Evolutionary conservation across 2,797 vertebrate species (phyloP).

Genomic region (Chelonia mydas): DNA sequence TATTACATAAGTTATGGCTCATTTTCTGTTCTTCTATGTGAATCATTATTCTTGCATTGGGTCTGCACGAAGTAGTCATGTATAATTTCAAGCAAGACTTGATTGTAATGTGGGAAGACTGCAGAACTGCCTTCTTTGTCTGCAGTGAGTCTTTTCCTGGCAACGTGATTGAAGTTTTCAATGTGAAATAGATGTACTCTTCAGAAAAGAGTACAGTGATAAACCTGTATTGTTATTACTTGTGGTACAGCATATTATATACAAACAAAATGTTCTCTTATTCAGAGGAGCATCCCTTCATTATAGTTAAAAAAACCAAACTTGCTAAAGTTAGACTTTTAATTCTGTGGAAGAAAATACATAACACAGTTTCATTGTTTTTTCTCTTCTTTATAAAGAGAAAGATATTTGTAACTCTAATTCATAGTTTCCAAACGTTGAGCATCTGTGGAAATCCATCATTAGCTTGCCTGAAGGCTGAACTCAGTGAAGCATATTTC

Average conservation of each 20-base stretch:
- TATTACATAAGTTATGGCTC: conserved; percentile 21
- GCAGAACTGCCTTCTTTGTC: not conserved
- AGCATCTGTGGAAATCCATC: not conserved
- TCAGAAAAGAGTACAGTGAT: not conserved
- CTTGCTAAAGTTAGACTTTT: not conserved
- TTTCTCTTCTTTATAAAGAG: not conserved
- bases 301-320: not conserved
- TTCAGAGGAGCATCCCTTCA: not conserved
- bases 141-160: not conserved
- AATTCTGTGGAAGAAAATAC: not conserved
- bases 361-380: not conserved
- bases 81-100: not conserved
- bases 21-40: not conserved
- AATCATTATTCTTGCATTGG: conserved; percentile 6
- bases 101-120: not conserved
- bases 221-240: not conserved
- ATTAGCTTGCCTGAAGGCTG: not conserved
- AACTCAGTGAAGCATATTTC: not conserved
- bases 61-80: not conserved
- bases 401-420: not conserved
- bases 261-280: not conserved
- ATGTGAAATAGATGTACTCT: not conserved
- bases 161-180: not conserved
- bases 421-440: not conserved
- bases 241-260: not conserved